Conservation (phyloP, 1,140 invertebrate genomes). For the Diachasmimorpha longicaudata region DNA sequence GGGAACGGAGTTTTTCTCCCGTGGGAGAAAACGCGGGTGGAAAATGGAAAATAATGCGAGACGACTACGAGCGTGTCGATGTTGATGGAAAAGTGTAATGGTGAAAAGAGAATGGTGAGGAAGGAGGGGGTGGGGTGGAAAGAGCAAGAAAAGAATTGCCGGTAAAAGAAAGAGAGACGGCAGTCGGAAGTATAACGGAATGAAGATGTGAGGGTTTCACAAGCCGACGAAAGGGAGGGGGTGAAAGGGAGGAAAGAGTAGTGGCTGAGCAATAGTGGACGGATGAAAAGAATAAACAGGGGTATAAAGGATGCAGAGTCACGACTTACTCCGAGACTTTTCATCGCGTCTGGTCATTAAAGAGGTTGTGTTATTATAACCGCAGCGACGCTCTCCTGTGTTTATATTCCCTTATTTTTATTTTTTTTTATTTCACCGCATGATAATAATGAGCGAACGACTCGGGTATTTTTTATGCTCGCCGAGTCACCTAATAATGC, state of each 20-base stretch:
- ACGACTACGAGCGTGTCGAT: constrained; percentile 31
- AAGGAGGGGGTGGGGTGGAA: too few species aligned
- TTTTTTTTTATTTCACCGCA: background rate
- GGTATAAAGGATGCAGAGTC: constrained; percentile 37
- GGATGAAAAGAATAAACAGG: constrained; percentile 15
- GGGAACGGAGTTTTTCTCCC: background rate
- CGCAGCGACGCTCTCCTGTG: constrained; percentile 21
- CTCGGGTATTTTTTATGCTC: constrained; percentile 24
- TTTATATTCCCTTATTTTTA: constrained; percentile 16
- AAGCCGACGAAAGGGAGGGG: constrained; percentile 15
- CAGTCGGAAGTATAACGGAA: background rate
- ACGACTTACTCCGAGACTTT: constrained; percentile 48
- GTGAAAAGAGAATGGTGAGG: constrained; percentile 3
- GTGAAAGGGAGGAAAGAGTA: background rate
- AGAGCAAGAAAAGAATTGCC: constrained; percentile 7
- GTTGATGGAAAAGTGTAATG: constrained; percentile 22
- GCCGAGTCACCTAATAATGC: constrained; percentile 15
- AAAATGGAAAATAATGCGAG: constrained; percentile 50
- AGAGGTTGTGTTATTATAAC: constrained; percentile 50
- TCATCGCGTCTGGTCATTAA: constrained; percentile 46
- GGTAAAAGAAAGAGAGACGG: background rate
- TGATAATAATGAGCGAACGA: constrained; percentile 41
- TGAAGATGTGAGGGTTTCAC: background rate
- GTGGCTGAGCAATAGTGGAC: constrained; percentile 2
- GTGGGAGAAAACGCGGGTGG: constrained; percentile 34